Conservation (phyloP, 2,797 vertebrate genomes). For the Microcaecilia unicolor region DNA sequence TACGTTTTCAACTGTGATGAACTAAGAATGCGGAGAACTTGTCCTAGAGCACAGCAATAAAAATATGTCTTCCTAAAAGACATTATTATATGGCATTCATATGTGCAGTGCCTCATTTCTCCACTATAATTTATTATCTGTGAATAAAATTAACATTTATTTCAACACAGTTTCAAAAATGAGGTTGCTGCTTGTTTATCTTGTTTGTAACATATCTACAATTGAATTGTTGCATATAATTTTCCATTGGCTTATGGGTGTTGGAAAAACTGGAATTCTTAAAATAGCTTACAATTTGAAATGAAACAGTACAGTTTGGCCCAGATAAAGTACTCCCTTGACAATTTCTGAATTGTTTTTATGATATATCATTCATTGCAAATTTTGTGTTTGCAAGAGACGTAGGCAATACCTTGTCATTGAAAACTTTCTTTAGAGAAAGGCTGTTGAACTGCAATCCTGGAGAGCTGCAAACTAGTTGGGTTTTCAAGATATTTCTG, state of each 20-base stretch:
- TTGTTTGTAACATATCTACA: slow-evolving; percentile 5
- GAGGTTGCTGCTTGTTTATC: slow-evolving; percentile 1
- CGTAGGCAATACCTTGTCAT: not conserved
- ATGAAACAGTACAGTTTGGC: not conserved
- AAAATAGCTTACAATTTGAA: slow-evolving; percentile 3
- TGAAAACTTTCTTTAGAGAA: no score
- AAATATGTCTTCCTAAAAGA: slow-evolving; percentile 34
- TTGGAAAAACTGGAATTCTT: slow-evolving; percentile 4
- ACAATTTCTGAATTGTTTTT: not conserved
- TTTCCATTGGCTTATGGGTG: slow-evolving; percentile 8
- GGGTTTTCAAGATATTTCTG: no score
- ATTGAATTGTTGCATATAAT: slow-evolving; percentile 15
- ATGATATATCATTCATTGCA: not conserved
- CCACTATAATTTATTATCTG: slow-evolving; percentile 8
- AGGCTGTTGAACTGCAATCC: no score
- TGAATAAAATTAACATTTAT: slow-evolving; percentile 6
- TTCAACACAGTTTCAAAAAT: slow-evolving; percentile 11
- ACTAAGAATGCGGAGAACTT: slow-evolving; percentile 20
- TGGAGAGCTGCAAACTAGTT: no score
- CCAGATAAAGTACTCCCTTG: not conserved
- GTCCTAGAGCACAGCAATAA: slow-evolving; percentile 17
- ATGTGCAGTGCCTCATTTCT: slow-evolving; percentile 11
- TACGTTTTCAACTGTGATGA: not conserved
- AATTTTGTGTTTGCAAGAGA: not conserved
- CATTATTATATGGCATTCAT: slow-evolving; percentile 3